Percentiles rank a stretch among this genome's conserved stretches.
Conservation (phyloP, 2,888 invertebrate species). For the Pollenia griseotomentosa region DNA sequence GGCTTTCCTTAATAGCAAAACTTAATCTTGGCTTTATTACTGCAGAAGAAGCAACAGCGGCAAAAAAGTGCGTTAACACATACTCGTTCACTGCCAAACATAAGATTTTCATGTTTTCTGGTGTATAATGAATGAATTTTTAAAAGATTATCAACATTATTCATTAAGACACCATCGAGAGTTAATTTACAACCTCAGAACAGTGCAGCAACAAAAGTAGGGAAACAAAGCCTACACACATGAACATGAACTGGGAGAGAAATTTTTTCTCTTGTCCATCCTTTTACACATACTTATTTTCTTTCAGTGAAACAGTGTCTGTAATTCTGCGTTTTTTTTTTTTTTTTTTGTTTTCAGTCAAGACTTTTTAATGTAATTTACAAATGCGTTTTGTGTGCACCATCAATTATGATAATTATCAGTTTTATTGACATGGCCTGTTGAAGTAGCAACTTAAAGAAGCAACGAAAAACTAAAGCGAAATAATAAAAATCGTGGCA, state of each 20-base stretch:
- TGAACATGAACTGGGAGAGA: slow-evolving; percentile 13
- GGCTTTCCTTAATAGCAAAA: slow-evolving; percentile 17
- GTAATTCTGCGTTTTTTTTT: slow-evolving; percentile 56
- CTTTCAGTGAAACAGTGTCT: slow-evolving; percentile 7
- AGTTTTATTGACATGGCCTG: slow-evolving; percentile 76
- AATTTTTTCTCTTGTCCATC: slow-evolving; percentile 29
- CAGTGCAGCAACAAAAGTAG: slow-evolving; percentile 38
- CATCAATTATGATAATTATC: slow-evolving; percentile 77
- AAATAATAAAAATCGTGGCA: slow-evolving; percentile 65
- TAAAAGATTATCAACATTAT: slow-evolving; percentile 71
- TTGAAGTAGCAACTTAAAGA: slow-evolving; percentile 71
- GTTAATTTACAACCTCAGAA: slow-evolving; percentile 68
- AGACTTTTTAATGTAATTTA: slow-evolving; percentile 69
- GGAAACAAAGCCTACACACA: slow-evolving; percentile 34
- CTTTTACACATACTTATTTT: slow-evolving; percentile 11
- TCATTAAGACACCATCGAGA: slow-evolving; percentile 68
- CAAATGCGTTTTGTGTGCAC: slow-evolving; percentile 74
- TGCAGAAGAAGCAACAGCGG: not conserved
- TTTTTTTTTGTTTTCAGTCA: slow-evolving; percentile 43
- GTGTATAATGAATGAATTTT: slow-evolving; percentile 72
- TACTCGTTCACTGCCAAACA: slow-evolving; percentile 1
- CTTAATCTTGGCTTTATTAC: slow-evolving; percentile 6
- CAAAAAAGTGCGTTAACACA: slow-evolving; percentile 63
- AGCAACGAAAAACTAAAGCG: slow-evolving; percentile 49
- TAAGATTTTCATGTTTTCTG: slow-evolving; percentile 58